Evolutionary conservation across 2,888 invertebrate genomes (phyloP).

Genomic region (Leucophenga montana): DNA sequence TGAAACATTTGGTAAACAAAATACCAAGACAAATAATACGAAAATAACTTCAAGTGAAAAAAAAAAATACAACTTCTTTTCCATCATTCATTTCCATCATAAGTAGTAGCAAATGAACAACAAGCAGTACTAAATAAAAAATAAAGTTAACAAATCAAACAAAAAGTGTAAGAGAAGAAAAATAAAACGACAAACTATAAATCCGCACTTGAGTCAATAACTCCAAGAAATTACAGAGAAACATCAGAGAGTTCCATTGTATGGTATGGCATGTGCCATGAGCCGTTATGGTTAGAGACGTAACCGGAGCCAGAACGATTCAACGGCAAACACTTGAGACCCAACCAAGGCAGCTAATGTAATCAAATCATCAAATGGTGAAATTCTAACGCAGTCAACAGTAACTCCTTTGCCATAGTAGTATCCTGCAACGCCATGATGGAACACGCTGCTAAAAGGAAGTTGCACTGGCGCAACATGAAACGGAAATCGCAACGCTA

Average conservation of each 20-base stretch:
- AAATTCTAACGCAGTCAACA: conserved; percentile 4
- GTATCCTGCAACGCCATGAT: neutral
- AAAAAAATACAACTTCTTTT: conserved; percentile 44
- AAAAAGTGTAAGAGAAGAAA: conserved; percentile 8
- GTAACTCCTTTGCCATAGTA: neutral
- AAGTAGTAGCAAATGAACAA: conserved; percentile 25
- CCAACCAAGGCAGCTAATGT: conserved; percentile 49
- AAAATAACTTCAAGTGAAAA: neutral
- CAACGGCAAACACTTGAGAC: conserved; percentile 19
- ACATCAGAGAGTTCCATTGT: conserved; percentile 62
- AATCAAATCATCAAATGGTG: conserved; percentile 48
- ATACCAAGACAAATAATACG: conserved; percentile 17
- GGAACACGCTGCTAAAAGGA: neutral
- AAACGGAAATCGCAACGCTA: conserved; percentile 40
- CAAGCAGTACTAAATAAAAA: conserved; percentile 8
- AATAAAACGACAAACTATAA: conserved; percentile 61
- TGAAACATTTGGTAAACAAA: conserved; percentile 21
- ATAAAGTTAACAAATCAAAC: neutral
- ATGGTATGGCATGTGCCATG: conserved; percentile 40
- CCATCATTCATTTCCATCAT: neutral
- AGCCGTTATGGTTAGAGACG: neutral
- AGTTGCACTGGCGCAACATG: conserved; percentile 24
- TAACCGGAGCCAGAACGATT: conserved; percentile 26
- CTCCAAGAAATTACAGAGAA: conserved; percentile 46
- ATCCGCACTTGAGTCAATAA: conserved; percentile 63